A percentile compares a stretch with the other conserved stretches of the same genome.
Conservation (phyloP, 1,140 invertebrate species). For the Scaptomyza montana region DNA sequence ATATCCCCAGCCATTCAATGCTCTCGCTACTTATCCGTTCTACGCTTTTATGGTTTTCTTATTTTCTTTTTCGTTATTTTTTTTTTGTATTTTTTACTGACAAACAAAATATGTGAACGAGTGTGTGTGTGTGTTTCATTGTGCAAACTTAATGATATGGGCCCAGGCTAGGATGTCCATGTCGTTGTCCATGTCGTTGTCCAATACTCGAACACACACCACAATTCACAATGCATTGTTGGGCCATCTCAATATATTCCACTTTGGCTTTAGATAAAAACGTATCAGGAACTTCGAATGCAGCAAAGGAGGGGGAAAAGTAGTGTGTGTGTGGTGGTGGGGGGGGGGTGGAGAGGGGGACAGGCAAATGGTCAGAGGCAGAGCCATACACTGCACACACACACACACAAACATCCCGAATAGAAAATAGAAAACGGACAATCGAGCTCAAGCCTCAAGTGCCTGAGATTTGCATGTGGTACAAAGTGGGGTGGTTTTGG, state of each 20-base stretch:
- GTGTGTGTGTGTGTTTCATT: slow-evolving; percentile 36
- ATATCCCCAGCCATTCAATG: slow-evolving; percentile 3
- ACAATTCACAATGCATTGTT: slow-evolving; percentile 62
- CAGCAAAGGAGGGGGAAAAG: neutral
- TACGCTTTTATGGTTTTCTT: slow-evolving; percentile 49
- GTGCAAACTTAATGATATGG: slow-evolving; percentile 70
- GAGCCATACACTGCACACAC: neutral
- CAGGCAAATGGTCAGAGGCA: slow-evolving; percentile 62
- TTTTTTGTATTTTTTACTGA: slow-evolving; percentile 35
- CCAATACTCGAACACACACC: slow-evolving; percentile 22
- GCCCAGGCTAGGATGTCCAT: slow-evolving; percentile 37
- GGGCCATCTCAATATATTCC: slow-evolving; percentile 62
- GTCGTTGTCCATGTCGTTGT: slow-evolving; percentile 17
- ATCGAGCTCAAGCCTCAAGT: slow-evolving; percentile 57
- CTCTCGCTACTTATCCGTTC: slow-evolving; percentile 39
- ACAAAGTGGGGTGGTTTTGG: neutral
- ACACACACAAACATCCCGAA: slow-evolving; percentile 39
- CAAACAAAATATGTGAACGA: slow-evolving; percentile 39
- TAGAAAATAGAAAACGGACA: slow-evolving; percentile 52
- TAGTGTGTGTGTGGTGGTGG: too few species aligned
- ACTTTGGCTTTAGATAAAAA: slow-evolving; percentile 55
- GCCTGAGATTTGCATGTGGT: slow-evolving; percentile 67
- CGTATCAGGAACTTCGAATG: neutral
- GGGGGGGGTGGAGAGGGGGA: neutral
- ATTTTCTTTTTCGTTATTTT: slow-evolving; percentile 24